Evolutionary conservation across 2,797 vertebrate species (phyloP).

Genomic region (Tiaroga cobitis): DNA sequence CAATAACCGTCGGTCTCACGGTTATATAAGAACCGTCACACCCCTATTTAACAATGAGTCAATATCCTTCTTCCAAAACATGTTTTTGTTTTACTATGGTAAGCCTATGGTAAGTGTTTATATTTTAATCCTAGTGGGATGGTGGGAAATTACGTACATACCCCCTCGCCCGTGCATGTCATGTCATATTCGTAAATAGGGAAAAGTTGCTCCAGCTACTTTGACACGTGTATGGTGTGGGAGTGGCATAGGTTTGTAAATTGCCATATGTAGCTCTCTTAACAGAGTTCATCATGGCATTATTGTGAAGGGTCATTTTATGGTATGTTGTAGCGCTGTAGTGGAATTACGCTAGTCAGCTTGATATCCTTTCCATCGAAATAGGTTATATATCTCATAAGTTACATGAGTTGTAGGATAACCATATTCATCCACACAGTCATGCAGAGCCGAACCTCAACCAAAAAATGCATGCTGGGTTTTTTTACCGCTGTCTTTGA

Average conservation of each 20-base stretch:
- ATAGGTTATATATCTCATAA: no score
- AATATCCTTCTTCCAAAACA: neutral
- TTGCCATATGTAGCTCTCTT: neutral
- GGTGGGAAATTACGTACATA: no score
- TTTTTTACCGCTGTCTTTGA: no score
- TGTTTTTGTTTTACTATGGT: neutral
- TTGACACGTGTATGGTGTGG: neutral
- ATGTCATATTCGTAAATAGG: no score
- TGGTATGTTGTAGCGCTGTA: neutral
- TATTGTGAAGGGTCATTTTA: neutral
- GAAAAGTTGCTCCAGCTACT: neutral
- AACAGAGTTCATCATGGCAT: neutral
- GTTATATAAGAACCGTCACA: no score
- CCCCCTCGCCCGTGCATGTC: no score
- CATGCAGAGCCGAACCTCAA: no score
- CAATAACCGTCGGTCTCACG: no score
- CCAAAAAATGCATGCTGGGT: neutral
- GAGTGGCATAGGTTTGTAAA: neutral
- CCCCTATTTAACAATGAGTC: no score
- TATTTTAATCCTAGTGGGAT: no score
- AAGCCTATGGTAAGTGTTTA: neutral
- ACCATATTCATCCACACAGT: no score
- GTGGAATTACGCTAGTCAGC: neutral
- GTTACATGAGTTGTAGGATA: no score
- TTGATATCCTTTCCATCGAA: neutral